Evolutionary conservation across 2,113 vertebrate genomes (phyloP).

Genomic region (Danio rerio): GRCz12tu NC_133194.1:10595001-10595500

Average conservation of each 20-base stretch:
- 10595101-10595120: background rate
- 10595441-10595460: background rate
- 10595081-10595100: background rate
- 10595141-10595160: constrained; percentile 29
- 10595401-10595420: background rate
- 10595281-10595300: background rate
- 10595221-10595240: background rate
- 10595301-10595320: background rate
- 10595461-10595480: background rate
- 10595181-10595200: background rate
- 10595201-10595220: background rate
- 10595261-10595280: background rate
- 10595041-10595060: background rate
- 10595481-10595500: background rate
- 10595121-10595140: background rate
- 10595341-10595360: background rate
- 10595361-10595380: too few species aligned
- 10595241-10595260: background rate
- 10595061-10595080: background rate
- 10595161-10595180: constrained; percentile 4
- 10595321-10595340: background rate
- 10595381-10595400: too few species aligned
- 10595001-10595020: background rate
- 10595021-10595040: background rate
- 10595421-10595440: background rate